Percentiles rank a stretch among this genome's conserved stretches.
phyloP scores from a whole-genome alignment of 2,113 vertebrate genomes.

The Suncus etruscus region DNA sequence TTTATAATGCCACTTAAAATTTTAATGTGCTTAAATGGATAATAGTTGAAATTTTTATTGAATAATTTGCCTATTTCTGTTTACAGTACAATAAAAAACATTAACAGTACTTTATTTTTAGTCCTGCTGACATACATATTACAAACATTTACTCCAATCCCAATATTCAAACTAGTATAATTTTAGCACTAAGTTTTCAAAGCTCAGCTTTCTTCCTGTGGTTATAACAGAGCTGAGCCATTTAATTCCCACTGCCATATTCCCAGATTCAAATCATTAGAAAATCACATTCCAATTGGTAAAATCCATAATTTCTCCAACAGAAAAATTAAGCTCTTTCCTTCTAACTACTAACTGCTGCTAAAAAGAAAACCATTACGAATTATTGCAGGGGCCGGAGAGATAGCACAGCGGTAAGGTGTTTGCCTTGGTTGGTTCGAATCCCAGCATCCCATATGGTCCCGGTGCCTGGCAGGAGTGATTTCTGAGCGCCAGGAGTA shows the following conservation, averaged over 20 bases:
- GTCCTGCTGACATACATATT: constrained; percentile 45
- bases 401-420: too few relatives aligned
- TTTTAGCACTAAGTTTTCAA: constrained; percentile 51
- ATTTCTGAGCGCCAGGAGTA: too few relatives aligned
- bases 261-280: constrained; percentile 44
- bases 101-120: neutral
- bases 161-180: constrained; percentile 33
- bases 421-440: too few relatives aligned
- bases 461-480: too few relatives aligned
- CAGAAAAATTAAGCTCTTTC: constrained; percentile 48
- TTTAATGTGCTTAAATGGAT: constrained; percentile 32
- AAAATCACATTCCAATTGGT: neutral
- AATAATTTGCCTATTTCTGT: constrained; percentile 27
- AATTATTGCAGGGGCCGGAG: neutral
- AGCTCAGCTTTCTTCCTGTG: constrained; percentile 24
- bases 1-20: constrained; percentile 40
- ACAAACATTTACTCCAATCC: constrained; percentile 29
- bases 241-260: constrained; percentile 30
- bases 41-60: constrained; percentile 52
- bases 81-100: constrained; percentile 53
- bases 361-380: neutral
- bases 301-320: constrained; percentile 54
- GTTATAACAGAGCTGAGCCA: constrained; percentile 59
- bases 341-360: constrained; percentile 37
- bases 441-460: too few relatives aligned